phyloP scores from a whole-genome alignment of 2,888 invertebrate species.

The Drosophila phalerata region DNA sequence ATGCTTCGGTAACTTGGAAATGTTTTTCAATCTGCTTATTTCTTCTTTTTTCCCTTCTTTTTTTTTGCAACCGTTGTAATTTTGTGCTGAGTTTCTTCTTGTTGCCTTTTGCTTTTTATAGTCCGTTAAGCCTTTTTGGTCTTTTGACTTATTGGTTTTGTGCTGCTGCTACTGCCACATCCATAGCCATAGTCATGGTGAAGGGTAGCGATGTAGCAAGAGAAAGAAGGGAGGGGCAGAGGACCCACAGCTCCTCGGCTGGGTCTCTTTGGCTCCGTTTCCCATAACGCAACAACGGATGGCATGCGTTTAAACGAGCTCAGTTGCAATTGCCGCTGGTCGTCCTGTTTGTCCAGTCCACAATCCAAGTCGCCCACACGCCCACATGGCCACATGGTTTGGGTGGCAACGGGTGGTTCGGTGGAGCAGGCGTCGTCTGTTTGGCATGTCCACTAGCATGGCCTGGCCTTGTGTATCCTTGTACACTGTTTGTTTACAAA shows the following conservation, averaged over 20 bases:
- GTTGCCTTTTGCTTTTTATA: conserved; percentile 68
- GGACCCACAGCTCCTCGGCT: conserved; percentile 13
- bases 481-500: conserved; percentile 57
- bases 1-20: conserved; percentile 12
- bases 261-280: conserved; percentile 12
- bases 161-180: conserved; percentile 26
- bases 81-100: conserved; percentile 61
- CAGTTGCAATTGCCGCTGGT: conserved; percentile 56
- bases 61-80: conserved; percentile 54
- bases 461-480: conserved; percentile 58
- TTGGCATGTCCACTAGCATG: conserved; percentile 61
- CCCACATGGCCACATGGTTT: conserved; percentile 23
- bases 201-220: conserved; percentile 6
- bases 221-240: not conserved
- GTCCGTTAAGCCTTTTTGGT: conserved; percentile 73
- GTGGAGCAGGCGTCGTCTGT: conserved; percentile 50
- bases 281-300: conserved; percentile 58
- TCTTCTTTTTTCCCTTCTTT: conserved; percentile 11
- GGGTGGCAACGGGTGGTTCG: not conserved
- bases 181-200: conserved; percentile 25
- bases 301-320: conserved; percentile 63
- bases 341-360: conserved; percentile 49
- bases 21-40: conserved; percentile 42
- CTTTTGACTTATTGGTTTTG: conserved; percentile 74
- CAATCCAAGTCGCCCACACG: conserved; percentile 45